A percentile compares a stretch with the other conserved stretches of the same genome.
Conservation (phyloP, 2,113 vertebrate genomes). For the Scytalopus superciliaris region DNA sequence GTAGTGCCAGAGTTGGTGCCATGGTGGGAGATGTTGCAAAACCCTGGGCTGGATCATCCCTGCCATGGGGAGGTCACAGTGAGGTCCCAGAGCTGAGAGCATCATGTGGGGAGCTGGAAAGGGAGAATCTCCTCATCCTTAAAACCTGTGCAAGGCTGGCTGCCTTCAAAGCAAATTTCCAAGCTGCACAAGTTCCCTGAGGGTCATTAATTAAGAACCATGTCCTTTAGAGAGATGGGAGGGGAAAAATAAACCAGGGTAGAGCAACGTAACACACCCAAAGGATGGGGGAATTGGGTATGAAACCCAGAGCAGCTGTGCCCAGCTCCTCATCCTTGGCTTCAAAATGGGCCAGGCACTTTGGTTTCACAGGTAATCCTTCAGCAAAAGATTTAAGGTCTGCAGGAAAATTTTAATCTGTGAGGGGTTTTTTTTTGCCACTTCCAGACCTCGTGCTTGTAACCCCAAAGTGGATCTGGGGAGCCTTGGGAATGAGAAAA, state of each 20-base stretch:
- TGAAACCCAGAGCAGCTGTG: neutral
- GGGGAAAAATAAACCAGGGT: neutral
- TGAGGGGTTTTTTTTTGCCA: neutral
- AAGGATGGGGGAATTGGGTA: neutral
- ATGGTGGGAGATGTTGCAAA: neutral
- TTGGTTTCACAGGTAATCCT: neutral
- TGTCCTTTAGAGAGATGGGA: neutral
- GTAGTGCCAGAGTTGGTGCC: neutral
- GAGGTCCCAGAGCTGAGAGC: neutral
- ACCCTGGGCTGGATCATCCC: rapidly evolving
- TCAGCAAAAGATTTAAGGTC: neutral
- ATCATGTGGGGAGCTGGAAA: neutral
- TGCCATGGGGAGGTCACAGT: rapidly evolving
- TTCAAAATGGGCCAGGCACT: neutral
- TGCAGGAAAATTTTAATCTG: neutral
- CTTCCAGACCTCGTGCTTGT: neutral
- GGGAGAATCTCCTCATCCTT: neutral
- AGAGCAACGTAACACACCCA: neutral
- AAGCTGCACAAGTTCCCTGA: neutral
- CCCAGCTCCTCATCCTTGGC: neutral
- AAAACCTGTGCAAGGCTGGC: neutral
- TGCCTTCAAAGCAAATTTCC: neutral
- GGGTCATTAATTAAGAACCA: neutral
- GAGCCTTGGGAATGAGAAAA: neutral
- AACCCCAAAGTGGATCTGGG: neutral